Base-by-base conservation (phyloP, 2,888 invertebrate genomes). In the Stegophylla sp. region DNA sequence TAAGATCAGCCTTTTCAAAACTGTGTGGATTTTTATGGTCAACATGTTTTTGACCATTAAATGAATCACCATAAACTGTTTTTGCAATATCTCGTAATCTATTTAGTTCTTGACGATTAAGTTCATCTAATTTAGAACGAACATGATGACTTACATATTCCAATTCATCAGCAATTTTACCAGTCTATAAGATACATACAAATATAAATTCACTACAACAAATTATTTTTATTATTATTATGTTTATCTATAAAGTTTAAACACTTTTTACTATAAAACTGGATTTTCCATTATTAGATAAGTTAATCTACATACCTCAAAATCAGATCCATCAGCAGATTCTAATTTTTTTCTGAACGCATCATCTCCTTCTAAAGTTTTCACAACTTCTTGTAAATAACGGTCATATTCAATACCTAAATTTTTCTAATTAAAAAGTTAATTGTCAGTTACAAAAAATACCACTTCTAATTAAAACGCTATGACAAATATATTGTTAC, bases 1-100 rank as follows among this genome's bases (percentile, higher is more conserved):
- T 93, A 84, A 99, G 89, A 89, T 99, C 99, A 83, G 94, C 93
- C 84, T 96, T 92, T 88, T 97, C 97, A 86, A 99, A 99, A 0
- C 95, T 95, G 84, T 96, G 93, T 1, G 93, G 92, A 87, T 98
- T 98, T 0, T 87, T 87, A 84, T 95, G 93, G 86, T 98, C 97
- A 74, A 99, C 85, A 88, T 99, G 98, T 82, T 90, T 90, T 4
- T 89, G 88, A 23, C 0, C 88, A 85, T 91, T 91, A 20, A 91
- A 86, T 53, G 92, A 87, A 17, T 86, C 86, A 85, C 93, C 92
- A 84, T 88, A 90, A 86, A 91, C 89, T 87, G 86, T 84, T 69
- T 82, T 86, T 0, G 92, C 93, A 64, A 95, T 87, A 82, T 92
- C 90, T 23, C 93, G 90, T 53, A 98, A 88, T 84, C 97, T 89